Percentiles rank a stretch among this genome's conserved stretches.
phyloP scores from a whole-genome alignment of 2,888 invertebrate species.

The Coremacera marginata region DNA sequence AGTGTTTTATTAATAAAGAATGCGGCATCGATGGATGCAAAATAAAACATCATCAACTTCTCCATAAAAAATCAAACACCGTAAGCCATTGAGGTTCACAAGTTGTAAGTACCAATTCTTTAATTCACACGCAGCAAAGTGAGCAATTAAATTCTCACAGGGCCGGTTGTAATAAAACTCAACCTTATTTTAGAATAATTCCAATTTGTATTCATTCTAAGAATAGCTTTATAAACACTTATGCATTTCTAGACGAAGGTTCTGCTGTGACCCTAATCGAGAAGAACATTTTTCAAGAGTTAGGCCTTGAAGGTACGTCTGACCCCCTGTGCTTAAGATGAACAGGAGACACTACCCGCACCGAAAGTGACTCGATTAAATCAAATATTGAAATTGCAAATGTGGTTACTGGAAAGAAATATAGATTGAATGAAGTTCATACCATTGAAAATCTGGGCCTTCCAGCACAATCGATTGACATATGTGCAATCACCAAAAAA shows the following conservation, averaged over 20 bases:
- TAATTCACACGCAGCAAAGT: no score
- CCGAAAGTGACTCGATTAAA: not conserved
- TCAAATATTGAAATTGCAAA: no score
- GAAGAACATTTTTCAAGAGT: constrained; percentile 18
- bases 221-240: constrained; percentile 8
- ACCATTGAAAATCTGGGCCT: constrained; percentile 17
- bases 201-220: constrained; percentile 12
- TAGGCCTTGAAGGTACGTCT: constrained; percentile 7
- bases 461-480: not conserved
- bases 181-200: not conserved
- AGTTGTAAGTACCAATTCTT: no score
- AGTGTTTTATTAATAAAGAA: not conserved
- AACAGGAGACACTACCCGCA: constrained; percentile 34
- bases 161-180: no score
- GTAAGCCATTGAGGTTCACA: no score
- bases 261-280: constrained; percentile 39
- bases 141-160: no score
- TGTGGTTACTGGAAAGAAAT: no score
- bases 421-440: not conserved
- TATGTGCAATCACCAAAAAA: no score
- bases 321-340: constrained; percentile 24
- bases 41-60: constrained; percentile 33
- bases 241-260: constrained; percentile 34
- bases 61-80: constrained; percentile 6
- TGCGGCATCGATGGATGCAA: constrained; percentile 30